phyloP scores from a whole-genome alignment of 2,113 vertebrate species.

The Lamprologus sp. region DNA sequence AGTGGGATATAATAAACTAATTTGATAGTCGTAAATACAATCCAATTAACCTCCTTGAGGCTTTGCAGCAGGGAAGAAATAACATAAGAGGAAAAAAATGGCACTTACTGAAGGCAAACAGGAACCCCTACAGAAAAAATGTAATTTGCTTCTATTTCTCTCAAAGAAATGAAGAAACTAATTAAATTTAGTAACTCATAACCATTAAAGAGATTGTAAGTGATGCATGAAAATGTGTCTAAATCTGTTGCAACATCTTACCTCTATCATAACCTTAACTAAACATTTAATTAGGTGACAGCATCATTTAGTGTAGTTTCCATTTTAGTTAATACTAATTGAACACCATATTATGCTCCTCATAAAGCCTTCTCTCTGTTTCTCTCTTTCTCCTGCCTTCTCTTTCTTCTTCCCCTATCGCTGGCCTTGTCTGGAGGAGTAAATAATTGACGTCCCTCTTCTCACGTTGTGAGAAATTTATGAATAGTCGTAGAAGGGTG shows the following conservation, averaged over 20 bases:
- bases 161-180: not conserved
- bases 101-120: not conserved
- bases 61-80: constrained; percentile 22
- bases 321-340: not conserved
- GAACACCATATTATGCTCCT: not conserved
- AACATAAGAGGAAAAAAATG: not conserved
- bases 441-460: constrained; percentile 65
- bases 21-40: constrained; percentile 31
- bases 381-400: not conserved
- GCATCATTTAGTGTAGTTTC: not conserved
- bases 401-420: not conserved
- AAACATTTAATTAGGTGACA: not conserved
- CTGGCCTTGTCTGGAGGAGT: constrained; percentile 51
- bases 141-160: not conserved
- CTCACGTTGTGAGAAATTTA: constrained; percentile 63
- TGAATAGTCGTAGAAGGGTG: constrained; percentile 44
- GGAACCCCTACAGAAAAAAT: not conserved
- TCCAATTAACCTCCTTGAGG: constrained; percentile 43
- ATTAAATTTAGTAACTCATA: not conserved
- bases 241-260: not conserved
- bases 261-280: not conserved
- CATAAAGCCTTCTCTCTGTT: not conserved
- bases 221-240: not conserved
- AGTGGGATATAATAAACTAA: constrained; percentile 28
- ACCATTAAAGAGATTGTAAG: not conserved